Conservation (phyloP, 2,113 vertebrate genomes). For the Tapirus terrestris region DNA sequence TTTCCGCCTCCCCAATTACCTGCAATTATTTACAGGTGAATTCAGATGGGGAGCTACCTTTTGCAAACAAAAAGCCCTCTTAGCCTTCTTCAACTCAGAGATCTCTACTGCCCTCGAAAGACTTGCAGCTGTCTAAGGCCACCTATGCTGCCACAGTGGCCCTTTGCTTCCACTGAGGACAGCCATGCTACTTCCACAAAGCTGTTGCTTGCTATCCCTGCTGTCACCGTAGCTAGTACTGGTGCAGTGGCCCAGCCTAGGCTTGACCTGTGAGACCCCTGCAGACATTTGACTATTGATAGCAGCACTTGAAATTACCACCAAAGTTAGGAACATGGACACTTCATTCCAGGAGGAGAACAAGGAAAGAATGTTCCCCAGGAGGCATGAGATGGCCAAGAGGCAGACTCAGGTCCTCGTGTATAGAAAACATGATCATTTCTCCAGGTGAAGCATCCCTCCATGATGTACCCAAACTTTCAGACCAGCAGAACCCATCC, state of each 20-base stretch:
- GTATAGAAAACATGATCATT: background rate
- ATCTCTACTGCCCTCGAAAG: background rate
- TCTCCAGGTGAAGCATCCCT: background rate
- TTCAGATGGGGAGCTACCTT: background rate
- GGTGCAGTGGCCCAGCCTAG: background rate
- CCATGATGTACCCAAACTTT: background rate
- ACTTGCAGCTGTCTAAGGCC: background rate
- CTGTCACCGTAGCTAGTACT: background rate
- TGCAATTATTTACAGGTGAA: constrained; percentile 17
- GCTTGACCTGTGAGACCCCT: background rate
- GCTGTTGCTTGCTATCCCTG: background rate
- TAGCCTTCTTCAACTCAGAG: background rate
- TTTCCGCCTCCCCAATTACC: background rate
- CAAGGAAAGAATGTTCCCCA: background rate
- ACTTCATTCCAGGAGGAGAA: background rate
- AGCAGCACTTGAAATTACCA: background rate
- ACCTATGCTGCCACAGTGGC: background rate
- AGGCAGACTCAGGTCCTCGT: background rate
- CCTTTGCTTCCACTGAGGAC: background rate
- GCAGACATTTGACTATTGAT: background rate
- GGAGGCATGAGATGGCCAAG: background rate
- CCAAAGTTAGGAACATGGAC: background rate
- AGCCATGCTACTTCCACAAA: background rate
- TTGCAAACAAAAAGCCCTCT: background rate
- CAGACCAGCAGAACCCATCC: background rate